Evolutionary conservation across 2,888 invertebrate species (phyloP).

Genomic region (Alsophila aescularia): DNA sequence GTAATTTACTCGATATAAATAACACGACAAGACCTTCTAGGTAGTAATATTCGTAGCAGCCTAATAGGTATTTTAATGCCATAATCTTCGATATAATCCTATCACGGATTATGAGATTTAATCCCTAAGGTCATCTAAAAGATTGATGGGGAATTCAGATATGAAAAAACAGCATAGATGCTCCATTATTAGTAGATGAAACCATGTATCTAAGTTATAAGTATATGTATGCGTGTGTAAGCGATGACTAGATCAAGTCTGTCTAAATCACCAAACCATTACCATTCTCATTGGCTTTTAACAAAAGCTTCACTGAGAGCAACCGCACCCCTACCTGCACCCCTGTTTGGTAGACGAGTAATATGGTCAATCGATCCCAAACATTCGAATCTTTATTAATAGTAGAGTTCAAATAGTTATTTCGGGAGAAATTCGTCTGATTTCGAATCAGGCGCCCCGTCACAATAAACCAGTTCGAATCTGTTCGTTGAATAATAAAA

Average conservation of each 20-base stretch:
- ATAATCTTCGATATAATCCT: not conserved
- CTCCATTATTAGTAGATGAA: too few species aligned
- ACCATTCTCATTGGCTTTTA: too few species aligned
- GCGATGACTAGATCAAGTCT: too few species aligned
- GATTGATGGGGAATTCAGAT: not conserved
- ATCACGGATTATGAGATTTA: constrained; percentile 8
- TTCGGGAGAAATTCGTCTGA: constrained; percentile 56
- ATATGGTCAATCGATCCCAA: constrained; percentile 3
- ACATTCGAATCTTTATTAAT: constrained; percentile 14
- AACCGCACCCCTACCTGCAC: not conserved
- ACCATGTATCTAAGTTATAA: too few species aligned
- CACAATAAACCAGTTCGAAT: constrained; percentile 73
- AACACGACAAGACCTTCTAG: constrained; percentile 5
- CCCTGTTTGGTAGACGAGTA: not conserved
- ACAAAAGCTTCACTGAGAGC: too few species aligned
- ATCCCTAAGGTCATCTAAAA: constrained; percentile 19
- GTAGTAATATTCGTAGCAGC: constrained; percentile 1
- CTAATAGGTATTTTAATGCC: constrained; percentile 1
- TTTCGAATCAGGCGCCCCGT: constrained; percentile 61
- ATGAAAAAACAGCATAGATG: not conserved
- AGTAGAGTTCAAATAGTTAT: constrained; percentile 20
- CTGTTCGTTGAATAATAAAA: constrained; percentile 72
- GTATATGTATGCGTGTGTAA: too few species aligned
- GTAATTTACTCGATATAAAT: too few species aligned
- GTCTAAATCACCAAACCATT: too few species aligned